Base-by-base conservation (phyloP, 2,888 invertebrate species). In the Pandemis cinnamomeana region DNA sequence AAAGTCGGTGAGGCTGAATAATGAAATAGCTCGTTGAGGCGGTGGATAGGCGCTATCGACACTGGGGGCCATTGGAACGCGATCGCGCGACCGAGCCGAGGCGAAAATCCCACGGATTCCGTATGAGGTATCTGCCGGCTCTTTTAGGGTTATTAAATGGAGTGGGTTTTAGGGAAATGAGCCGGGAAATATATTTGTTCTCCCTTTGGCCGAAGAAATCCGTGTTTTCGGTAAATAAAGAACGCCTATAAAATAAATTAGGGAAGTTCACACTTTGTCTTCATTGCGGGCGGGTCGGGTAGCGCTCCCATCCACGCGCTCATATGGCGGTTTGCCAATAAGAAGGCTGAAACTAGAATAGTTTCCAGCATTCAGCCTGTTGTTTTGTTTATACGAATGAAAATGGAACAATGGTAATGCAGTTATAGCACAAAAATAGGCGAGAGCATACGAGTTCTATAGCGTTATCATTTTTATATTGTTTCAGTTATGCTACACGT, bases 121-220 rank as follows among this genome's bases (percentile, higher is more conserved):
- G 84, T 89, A 87, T 89, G 89, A 93, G 91, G 92, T 92, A 93
- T 91, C 87, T 86, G 79, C 84, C 86, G 87, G 87, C 87, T 88
- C 91, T 86, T 91, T 92, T 87, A 91, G 87, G 89, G 93, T 91
- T 93, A 92, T 94, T 93, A 92, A 92, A 87, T 86, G 88, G 88
- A 93, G 92, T 91, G 91, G 91, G 91, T 91, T 91, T 93, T 91
- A 92, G 87, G 91, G 87, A 92, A 92, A 94, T 91, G 91, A 91
- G 87, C 83, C 81, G 83, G 82, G 83, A 83, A 89, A 91, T 91
- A 91, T 89, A 91, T 92, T 87, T 86, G 84, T 84, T 82, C 82
- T 83, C 84, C 84, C 83, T 85, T 81, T 78, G 83, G 84, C 86
- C 85, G 84, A 84, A 85, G 86, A 86, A 87, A 90, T 89, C 84